A percentile compares a stretch with the other conserved stretches of the same genome.
Evolutionary conservation across 1,140 invertebrate species (phyloP).

Genomic region (Bombus turneri): DNA sequence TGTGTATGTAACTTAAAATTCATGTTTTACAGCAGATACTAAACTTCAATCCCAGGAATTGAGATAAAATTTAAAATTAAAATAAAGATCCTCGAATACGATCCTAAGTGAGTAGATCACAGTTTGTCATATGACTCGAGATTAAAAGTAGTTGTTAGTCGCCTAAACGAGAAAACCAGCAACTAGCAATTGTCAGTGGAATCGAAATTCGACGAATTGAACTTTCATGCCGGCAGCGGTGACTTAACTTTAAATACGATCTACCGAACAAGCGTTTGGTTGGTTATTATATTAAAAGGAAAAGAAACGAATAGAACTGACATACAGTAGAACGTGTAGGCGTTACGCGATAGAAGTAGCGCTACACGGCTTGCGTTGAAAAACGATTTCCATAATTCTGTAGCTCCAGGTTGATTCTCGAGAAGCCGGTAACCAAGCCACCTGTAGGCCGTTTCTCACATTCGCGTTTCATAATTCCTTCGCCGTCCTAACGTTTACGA

Average conservation of each 20-base stretch:
- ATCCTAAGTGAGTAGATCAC: too few relatives aligned
- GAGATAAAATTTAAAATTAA: not conserved
- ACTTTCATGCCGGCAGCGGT: not conserved
- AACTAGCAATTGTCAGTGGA: not conserved
- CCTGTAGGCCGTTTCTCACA: slow-evolving; percentile 50
- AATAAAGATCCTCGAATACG: not conserved
- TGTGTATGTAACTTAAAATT: too few relatives aligned
- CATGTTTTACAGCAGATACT: too few relatives aligned
- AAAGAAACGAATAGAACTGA: not conserved
- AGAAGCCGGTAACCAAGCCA: slow-evolving; percentile 40
- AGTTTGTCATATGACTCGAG: too few relatives aligned
- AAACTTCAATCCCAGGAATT: too few relatives aligned
- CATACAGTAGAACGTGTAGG: not conserved
- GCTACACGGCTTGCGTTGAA: slow-evolving; percentile 16
- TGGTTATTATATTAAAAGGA: not conserved
- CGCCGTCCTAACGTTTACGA: slow-evolving; percentile 47
- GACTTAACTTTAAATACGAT: not conserved
- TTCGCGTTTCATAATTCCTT: slow-evolving; percentile 61
- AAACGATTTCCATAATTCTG: slow-evolving; percentile 49
- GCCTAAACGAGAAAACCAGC: not conserved
- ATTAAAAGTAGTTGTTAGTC: too few relatives aligned
- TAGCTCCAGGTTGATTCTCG: slow-evolving; percentile 24
- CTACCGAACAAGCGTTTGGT: too few relatives aligned
- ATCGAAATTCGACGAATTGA: not conserved
- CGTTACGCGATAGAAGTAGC: slow-evolving; percentile 28